Base-by-base conservation (phyloP, 2,888 invertebrate genomes). In the Ichneumoninae sp. region DNA sequence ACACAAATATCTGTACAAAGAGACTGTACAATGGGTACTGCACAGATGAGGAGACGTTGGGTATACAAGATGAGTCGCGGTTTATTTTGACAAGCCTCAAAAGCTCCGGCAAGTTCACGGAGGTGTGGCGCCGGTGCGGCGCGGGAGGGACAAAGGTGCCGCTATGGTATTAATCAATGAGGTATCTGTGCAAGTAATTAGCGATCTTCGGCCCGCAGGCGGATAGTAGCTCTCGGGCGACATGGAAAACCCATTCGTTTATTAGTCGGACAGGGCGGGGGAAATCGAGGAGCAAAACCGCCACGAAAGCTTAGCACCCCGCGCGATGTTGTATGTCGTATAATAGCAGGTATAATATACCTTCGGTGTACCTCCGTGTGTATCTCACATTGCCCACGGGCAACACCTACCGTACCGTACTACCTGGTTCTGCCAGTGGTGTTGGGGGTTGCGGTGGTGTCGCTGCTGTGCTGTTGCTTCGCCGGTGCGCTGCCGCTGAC, bases 201-300 rank as follows among this genome's bases (percentile, higher is more conserved):
- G 86, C 87, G 84, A 84, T 81, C 72, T 70, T 78, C 69, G 47
- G 19, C 66, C 7, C 33, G 22, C 44, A 22, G 40, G 33, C 13
- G 22, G 62, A 47, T 47, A 19, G 57, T 47, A 30, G 69, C 22
- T 83, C 84, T 68, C 71, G 80, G 78, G 82, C 81, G 79, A 90
- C 89, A 89, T 86, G 89, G 80, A 90, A 90, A 89, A 86, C 83
- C 89, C 88, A 89, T 90, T 89, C 87, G 87, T 88, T 89, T 90
- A 89, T 89, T 89, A 88, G 86, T 71, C 74, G 68, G 81, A 83
- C 77, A 72, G 66, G 66, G 19, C 8, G 5, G 69, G 30, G 47
- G 7, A 16, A n/a, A 71, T 22, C 62, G 36, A 22, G 52, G 44
- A 66, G 50, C 72, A 74, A 77, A 84, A 83, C 74, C 47, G 36